These are phyloP conservation scores for Euthynnus affinis DNA, from an alignment of 2,797 vertebrate genomes.

Conservation along the genomic window DNA sequence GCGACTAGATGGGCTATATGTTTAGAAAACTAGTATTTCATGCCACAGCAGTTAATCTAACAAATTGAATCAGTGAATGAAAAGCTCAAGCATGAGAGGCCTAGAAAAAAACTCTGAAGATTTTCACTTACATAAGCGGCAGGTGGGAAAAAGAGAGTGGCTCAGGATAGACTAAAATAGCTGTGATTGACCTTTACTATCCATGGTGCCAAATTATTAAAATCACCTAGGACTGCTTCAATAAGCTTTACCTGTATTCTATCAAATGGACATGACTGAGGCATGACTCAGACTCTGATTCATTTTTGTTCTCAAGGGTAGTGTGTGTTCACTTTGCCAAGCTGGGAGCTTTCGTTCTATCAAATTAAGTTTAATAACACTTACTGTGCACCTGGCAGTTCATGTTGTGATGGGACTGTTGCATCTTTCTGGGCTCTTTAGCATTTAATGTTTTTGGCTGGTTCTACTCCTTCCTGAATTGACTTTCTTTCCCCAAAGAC, in stretches of 20 bases:
- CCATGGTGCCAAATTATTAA: constrained; percentile 32
- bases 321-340: constrained; percentile 37
- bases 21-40: constrained; percentile 3
- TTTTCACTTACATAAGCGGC: neutral
- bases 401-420: constrained; percentile 8
- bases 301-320: constrained; percentile 32
- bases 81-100: neutral
- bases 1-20: neutral
- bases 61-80: neutral
- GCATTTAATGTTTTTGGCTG: constrained; percentile 13
- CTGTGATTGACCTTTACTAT: constrained; percentile 24
- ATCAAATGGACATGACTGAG: constrained; percentile 29
- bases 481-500: constrained; percentile 1
- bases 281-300: constrained; percentile 43
- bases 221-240: constrained; percentile 21
- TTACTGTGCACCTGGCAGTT: constrained; percentile 45
- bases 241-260: constrained; percentile 48
- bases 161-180: constrained; percentile 16
- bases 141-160: neutral
- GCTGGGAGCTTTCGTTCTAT: constrained; percentile 54
- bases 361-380: constrained; percentile 65
- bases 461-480: constrained; percentile 7
- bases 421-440: constrained; percentile 2
- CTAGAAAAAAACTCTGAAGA: neutral
- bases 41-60: neutral